phyloP scores from a whole-genome alignment of 2,888 invertebrate genomes.

The Hartigia nigra region DNA sequence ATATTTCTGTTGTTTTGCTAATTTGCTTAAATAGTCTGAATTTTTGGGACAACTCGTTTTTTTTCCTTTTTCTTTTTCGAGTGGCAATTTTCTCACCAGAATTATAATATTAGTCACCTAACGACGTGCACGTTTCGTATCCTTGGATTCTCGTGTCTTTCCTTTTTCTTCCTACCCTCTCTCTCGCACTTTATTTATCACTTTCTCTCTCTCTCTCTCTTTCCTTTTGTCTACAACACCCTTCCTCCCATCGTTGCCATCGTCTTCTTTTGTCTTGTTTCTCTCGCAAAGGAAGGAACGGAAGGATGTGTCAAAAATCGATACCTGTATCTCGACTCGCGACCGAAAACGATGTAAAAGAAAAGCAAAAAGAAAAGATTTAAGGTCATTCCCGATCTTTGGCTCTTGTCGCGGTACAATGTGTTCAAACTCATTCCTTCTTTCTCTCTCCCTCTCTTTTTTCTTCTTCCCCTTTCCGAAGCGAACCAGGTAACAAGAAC shows the following conservation, averaged over 20 bases:
- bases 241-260: background rate
- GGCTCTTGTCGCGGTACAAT: background rate
- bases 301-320: background rate
- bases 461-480: constrained; percentile 13
- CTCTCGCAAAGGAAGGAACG: background rate
- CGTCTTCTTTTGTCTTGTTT: too few species aligned
- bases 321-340: background rate
- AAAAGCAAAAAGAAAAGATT: constrained; percentile 34
- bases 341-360: constrained; percentile 12
- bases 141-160: background rate
- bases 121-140: constrained; percentile 42
- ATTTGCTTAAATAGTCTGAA: constrained; percentile 63
- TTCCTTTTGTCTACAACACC: too few species aligned
- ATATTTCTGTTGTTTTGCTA: constrained; percentile 62
- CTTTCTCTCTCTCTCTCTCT: background rate
- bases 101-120: constrained; percentile 48
- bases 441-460: constrained; percentile 11
- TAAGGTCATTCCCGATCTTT: constrained; percentile 27
- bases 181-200: background rate
- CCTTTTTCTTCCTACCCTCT: background rate
- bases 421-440: background rate
- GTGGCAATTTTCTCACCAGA: constrained; percentile 51
- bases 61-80: constrained; percentile 35
- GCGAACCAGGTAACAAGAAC: constrained; percentile 31
- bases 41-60: constrained; percentile 52